Conservation (phyloP, 1,140 invertebrate genomes). For the Hypsibius dujardini region DNA sequence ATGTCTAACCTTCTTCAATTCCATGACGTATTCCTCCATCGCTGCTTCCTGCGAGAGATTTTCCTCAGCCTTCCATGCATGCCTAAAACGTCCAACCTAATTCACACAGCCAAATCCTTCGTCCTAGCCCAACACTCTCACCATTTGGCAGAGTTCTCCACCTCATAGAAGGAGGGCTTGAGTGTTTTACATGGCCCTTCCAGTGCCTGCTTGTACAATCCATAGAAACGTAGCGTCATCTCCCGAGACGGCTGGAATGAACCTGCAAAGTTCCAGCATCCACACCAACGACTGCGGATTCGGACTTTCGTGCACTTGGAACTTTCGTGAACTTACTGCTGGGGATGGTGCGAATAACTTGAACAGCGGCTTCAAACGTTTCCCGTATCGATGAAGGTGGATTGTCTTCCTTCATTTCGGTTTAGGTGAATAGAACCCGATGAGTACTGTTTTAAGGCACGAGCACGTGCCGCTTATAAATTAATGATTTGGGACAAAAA, state of each 20-base stretch:
- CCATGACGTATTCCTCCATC: constrained; percentile 74
- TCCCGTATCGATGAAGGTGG: constrained; percentile 56
- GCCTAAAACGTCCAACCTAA: constrained; percentile 34
- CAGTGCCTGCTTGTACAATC: constrained; percentile 82
- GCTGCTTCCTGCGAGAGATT: constrained; percentile 59
- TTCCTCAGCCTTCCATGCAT: constrained; percentile 63
- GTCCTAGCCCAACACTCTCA: no score
- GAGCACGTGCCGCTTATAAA: no score
- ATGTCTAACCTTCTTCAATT: constrained; percentile 53
- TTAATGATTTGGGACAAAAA: no score
- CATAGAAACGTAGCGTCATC: constrained; percentile 80
- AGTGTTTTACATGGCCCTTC: constrained; percentile 56
- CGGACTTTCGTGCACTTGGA: constrained; percentile 14
- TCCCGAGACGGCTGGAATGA: constrained; percentile 84
- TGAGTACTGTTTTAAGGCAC: no score
- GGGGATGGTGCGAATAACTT: constrained; percentile 51
- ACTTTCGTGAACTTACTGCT: constrained; percentile 18
- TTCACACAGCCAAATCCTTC: constrained; percentile 8
- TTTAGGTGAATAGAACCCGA: no score
- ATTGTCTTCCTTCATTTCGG: no score
- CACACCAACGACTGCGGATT: constrained; percentile 21
- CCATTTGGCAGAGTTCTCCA: constrained; percentile 71
- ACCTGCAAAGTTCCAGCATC: no score
- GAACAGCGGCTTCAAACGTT: constrained; percentile 66
- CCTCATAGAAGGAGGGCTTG: constrained; percentile 75